phyloP scores from a whole-genome alignment of 1,140 invertebrate genomes.

The Drosophila pallidifrons region DNA sequence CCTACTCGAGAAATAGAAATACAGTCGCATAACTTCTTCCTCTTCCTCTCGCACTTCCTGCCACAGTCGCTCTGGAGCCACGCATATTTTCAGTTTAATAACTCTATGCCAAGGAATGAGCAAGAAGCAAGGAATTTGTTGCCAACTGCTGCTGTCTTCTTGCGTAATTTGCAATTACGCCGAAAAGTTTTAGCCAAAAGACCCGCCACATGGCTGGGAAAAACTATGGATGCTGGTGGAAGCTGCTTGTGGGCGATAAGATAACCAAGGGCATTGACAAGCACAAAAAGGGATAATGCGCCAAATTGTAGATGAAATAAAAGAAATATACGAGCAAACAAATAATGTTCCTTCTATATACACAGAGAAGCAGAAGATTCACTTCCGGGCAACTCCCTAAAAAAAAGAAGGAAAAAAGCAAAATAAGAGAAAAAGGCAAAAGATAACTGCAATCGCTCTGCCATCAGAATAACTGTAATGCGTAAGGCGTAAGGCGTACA shows the following conservation, averaged over 20 bases:
- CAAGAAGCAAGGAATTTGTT: neutral
- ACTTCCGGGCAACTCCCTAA: constrained; percentile 6
- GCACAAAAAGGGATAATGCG: constrained; percentile 35
- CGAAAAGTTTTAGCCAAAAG: constrained; percentile 48
- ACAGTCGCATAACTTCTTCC: neutral
- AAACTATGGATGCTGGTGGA: constrained; percentile 23
- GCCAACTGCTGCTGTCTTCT: constrained; percentile 15
- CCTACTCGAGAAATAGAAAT: constrained; percentile 22
- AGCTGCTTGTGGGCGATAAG: constrained; percentile 49
- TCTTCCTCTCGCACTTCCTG: neutral
- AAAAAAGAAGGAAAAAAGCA: constrained; percentile 2
- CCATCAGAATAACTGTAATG: constrained; percentile 49
- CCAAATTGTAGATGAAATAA: constrained; percentile 19
- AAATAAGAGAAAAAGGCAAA: constrained; percentile 7
- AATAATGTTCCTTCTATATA: constrained; percentile 1
- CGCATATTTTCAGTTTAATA: constrained; percentile 70
- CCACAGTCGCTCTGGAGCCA: constrained; percentile 40
- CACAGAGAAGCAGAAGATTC: constrained; percentile 6
- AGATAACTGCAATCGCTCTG: constrained; percentile 59
- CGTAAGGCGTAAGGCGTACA: constrained; percentile 28
- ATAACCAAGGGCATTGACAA: constrained; percentile 11
- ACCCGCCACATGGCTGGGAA: neutral
- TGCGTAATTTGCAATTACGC: constrained; percentile 75
- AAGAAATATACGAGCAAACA: constrained; percentile 19
- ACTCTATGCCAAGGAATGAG: constrained; percentile 31